A percentile compares a stretch with the other conserved stretches of the same genome.
Conservation (phyloP, 2,113 vertebrate species). For the Ptilonorhynchus violaceus region DNA sequence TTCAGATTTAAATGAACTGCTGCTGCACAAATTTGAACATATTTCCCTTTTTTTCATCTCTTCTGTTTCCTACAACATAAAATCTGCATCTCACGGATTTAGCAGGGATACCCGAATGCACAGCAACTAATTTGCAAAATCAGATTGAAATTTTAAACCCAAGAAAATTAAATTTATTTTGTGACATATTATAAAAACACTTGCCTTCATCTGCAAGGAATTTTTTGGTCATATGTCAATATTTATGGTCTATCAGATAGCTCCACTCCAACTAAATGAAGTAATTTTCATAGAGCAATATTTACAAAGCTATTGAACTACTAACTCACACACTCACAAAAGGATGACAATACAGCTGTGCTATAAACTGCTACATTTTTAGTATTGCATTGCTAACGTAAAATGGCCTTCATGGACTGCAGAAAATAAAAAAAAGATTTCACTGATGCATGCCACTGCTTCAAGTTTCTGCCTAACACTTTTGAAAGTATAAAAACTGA, state of each 20-base stretch:
- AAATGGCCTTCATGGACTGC: neutral
- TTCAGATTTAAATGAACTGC: neutral
- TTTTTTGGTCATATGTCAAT: constrained; percentile 9
- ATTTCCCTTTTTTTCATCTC: neutral
- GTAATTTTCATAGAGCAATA: neutral
- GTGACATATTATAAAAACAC: neutral
- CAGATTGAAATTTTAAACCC: constrained; percentile 62
- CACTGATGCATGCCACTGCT: neutral
- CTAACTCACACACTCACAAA: neutral
- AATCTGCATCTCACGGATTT: neutral
- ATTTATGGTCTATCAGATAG: constrained; percentile 35
- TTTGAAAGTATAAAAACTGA: neutral
- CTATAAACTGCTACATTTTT: neutral
- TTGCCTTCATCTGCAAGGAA: constrained; percentile 12
- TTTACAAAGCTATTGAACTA: constrained; percentile 23
- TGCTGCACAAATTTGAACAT: neutral
- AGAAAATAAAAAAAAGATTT: neutral
- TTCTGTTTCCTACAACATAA: neutral
- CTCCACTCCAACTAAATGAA: neutral
- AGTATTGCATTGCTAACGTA: neutral
- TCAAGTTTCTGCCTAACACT: neutral
- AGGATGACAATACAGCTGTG: neutral
- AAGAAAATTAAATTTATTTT: constrained; percentile 41
- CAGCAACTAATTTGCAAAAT: constrained; percentile 46
- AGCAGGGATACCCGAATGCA: neutral